These are phyloP conservation scores for Anaspis maculata DNA, from an alignment of 2,888 invertebrate species.

Conservation along the genomic window DNA sequence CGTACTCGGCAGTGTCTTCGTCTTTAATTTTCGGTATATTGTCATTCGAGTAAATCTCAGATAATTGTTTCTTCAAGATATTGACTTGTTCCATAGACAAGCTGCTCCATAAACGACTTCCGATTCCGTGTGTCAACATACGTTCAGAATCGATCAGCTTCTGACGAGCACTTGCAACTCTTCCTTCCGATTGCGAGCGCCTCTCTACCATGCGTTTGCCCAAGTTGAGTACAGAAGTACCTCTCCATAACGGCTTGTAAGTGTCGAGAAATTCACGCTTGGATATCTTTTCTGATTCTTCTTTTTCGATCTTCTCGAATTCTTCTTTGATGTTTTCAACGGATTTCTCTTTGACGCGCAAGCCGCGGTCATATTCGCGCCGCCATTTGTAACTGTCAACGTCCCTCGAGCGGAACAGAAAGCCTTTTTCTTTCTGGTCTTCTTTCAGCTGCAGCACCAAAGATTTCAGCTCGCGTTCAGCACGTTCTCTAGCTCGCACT, in stretches of 20 bases:
- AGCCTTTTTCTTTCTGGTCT: constrained; percentile 75
- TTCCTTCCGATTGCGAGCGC: constrained; percentile 44
- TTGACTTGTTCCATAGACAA: constrained; percentile 76
- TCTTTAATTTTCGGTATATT: constrained; percentile 19
- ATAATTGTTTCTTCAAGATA: constrained; percentile 68
- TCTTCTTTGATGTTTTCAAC: constrained; percentile 77
- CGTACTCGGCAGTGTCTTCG: constrained; percentile 46
- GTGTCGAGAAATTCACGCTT: constrained; percentile 49
- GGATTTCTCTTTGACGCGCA: constrained; percentile 77
- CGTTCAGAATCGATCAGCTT: constrained; percentile 25
- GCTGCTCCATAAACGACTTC: constrained; percentile 74
- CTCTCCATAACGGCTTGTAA: constrained; percentile 77
- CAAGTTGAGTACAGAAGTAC: constrained; percentile 72
- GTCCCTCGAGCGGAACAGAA: constrained; percentile 71
- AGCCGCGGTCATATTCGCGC: constrained; percentile 62
- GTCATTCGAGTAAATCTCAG: constrained; percentile 66
- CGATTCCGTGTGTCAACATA: constrained; percentile 51
- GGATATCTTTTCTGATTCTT: constrained; percentile 43
- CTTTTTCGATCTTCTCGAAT: constrained; percentile 56
- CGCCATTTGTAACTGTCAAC: constrained; percentile 69
- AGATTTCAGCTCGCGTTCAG: constrained; percentile 71
- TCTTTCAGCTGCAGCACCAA: constrained; percentile 68
- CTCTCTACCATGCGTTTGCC: constrained; percentile 62
- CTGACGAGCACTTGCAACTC: constrained; percentile 27
- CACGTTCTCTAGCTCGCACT: constrained; percentile 68